Base-by-base conservation (phyloP, 2,113 vertebrate genomes). In the Pteruthius melanotis region DNA sequence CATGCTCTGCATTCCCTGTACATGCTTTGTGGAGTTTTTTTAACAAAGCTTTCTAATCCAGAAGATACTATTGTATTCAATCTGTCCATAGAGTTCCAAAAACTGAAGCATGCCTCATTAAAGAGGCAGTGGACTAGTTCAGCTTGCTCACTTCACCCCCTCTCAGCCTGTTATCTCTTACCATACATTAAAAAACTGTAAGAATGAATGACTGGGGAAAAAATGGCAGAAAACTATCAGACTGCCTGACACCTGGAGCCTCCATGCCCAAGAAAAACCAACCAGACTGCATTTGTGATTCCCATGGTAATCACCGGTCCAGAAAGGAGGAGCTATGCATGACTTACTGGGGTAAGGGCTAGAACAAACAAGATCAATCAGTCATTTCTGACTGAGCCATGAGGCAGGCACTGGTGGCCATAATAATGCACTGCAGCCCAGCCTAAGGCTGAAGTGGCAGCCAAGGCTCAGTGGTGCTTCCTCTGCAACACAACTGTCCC, bases 101-200 rank as follows among this genome's bases (percentile, higher is more conserved):
- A 74, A 18, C 33, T 37, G 3, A 70, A 53, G 8, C 1, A 78
- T 14, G 15, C 3, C 20, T 65, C 47, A 66, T 50, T 37, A 59
- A 56, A 66, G 26, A 75, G 12, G 28, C n/a, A 77, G 7, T 66
- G 37, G 26, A 45, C 13, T 64, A 86, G 35, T 16, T 83, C 66
- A 77, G 59, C 30, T 65, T 64, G 24, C 19, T 89, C 45, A 74
- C 35, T 53, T 89, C 24, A 74, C 5, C 11, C 10, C 5, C 28
- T 40, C 22, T 39, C 50, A 74, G 11, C 7, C 52, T 63, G 28
- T 35, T 57, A 28, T 37, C 42, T 66, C 23, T 61, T 30, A 57
- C 5, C 9, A 33, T 28, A 59, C 23, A 66, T 40, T 28, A 28
- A 72, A 71, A 84, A 54, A 40, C 1, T 0, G 0, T 11, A 42